A percentile compares a stretch with the other conserved stretches of the same genome.
Evolutionary conservation across 2,113 vertebrate genomes (phyloP).

Genomic region (Hipposideros armiger): DNA sequence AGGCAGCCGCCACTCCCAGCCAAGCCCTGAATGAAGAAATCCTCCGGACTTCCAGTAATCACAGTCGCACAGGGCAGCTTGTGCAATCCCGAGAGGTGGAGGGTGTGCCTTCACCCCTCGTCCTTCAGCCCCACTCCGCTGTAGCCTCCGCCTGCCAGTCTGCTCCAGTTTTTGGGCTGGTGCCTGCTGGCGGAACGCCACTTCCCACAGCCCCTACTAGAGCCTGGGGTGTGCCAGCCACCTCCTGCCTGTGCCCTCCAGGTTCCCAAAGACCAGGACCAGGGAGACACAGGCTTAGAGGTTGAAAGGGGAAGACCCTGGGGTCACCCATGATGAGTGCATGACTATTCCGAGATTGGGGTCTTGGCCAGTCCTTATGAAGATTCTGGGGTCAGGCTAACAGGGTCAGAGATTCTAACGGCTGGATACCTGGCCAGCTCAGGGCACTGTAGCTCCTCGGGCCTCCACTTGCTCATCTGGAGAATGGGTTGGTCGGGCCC

Average conservation of each 20-base stretch:
- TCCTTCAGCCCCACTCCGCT: accelerated
- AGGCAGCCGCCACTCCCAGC: slow-evolving; percentile 58
- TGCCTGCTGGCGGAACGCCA: not conserved
- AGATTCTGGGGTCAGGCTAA: not conserved
- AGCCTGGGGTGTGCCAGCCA: not conserved
- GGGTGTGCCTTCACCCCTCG: not conserved
- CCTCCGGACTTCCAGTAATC: slow-evolving; percentile 77
- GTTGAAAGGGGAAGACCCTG: not conserved
- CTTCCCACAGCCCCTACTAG: not conserved
- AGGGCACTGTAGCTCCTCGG: not conserved
- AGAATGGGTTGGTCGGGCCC: not conserved
- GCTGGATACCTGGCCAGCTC: not conserved
- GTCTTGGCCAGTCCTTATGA: not conserved
- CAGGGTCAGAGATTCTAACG: not conserved
- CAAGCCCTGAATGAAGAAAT: slow-evolving; percentile 72
- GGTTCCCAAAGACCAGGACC: not conserved
- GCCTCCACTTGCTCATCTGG: not conserved
- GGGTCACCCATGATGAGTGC: no score
- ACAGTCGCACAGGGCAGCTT: slow-evolving; percentile 19
- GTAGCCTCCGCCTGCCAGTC: not conserved
- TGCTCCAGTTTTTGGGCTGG: not conserved
- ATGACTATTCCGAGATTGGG: not conserved
- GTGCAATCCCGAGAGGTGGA: slow-evolving; percentile 27
- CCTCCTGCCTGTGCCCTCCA: not conserved
- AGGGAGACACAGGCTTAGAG: not conserved